Evolutionary conservation across 2,797 vertebrate species (phyloP).

Genomic region (Prionace glauca): DNA sequence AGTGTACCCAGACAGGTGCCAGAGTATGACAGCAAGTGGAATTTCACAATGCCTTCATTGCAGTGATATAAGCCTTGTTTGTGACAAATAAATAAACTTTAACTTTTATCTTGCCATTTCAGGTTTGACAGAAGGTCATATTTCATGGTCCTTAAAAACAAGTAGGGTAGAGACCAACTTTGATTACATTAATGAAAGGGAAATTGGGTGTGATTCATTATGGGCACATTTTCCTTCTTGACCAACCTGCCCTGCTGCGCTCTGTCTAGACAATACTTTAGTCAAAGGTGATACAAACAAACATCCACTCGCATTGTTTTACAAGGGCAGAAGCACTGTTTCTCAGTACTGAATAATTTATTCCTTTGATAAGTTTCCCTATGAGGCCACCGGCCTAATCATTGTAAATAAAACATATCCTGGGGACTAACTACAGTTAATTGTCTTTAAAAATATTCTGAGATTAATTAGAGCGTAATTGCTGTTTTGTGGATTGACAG

Average conservation of each 20-base stretch:
- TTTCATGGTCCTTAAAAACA: not conserved
- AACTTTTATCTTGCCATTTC: not conserved
- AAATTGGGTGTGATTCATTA: not conserved
- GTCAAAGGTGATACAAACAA: not conserved
- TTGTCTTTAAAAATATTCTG: not conserved
- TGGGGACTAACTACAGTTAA: slow-evolving; percentile 1
- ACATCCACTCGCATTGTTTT: not conserved
- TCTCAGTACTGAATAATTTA: not conserved
- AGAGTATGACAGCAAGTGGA: no score
- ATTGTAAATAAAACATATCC: slow-evolving; percentile 14
- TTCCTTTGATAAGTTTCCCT: not conserved
- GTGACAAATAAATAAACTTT: no score
- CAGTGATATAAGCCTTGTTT: no score
- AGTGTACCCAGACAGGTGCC: no score
- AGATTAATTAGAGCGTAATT: not conserved
- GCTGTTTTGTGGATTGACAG: slow-evolving; percentile 4
- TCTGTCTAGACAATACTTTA: not conserved
- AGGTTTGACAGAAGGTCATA: not conserved
- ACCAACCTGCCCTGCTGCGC: not conserved
- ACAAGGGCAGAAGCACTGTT: not conserved
- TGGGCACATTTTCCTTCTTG: not conserved
- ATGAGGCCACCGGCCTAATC: not conserved
- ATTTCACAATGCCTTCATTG: no score
- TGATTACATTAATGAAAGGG: not conserved
- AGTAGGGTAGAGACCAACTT: not conserved